Conservation (phyloP, 2,888 invertebrate species). For the Pollenia labialis region DNA sequence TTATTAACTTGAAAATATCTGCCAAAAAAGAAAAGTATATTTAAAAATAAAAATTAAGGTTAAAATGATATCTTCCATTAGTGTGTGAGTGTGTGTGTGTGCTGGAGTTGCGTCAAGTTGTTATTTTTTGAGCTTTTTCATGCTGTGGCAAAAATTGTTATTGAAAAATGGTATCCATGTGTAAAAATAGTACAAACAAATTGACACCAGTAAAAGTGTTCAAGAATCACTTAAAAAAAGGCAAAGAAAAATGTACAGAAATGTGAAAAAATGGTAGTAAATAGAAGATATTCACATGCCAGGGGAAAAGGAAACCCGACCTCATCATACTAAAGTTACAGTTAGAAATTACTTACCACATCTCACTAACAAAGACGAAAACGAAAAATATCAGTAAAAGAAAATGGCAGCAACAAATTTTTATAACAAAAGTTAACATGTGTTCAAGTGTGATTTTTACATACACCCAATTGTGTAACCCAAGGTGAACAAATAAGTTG, state of each 20-base stretch:
- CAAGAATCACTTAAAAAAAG: conserved; percentile 60
- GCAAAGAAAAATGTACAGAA: conserved; percentile 1
- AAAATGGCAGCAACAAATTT: conserved; percentile 25
- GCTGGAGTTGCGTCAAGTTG: background rate
- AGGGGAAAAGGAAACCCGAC: conserved; percentile 27
- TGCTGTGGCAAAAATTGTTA: conserved; percentile 45
- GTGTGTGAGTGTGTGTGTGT: background rate
- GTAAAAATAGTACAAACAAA: conserved; percentile 57
- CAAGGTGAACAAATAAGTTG: conserved; percentile 56
- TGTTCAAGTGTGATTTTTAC: conserved; percentile 65
- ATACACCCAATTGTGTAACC: conserved; percentile 54
- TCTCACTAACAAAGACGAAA: conserved; percentile 5
- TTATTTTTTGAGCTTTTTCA: background rate
- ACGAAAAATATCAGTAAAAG: background rate
- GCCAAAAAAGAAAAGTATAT: background rate
- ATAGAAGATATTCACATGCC: background rate
- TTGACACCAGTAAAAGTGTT: conserved; percentile 63
- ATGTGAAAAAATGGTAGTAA: background rate
- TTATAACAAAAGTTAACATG: conserved; percentile 58
- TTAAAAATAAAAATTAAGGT: conserved; percentile 5
- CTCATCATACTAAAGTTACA: conserved; percentile 3
- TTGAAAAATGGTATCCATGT: conserved; percentile 62
- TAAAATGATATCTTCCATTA: conserved; percentile 15
- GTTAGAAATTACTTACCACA: conserved; percentile 43
- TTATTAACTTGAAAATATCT: conserved; percentile 47